Percentiles rank a stretch among this genome's conserved stretches.
These are phyloP conservation scores for Caenorhabditis virilis DNA, from an alignment of 2,888 invertebrate genomes.

Conservation along the genomic window DNA sequence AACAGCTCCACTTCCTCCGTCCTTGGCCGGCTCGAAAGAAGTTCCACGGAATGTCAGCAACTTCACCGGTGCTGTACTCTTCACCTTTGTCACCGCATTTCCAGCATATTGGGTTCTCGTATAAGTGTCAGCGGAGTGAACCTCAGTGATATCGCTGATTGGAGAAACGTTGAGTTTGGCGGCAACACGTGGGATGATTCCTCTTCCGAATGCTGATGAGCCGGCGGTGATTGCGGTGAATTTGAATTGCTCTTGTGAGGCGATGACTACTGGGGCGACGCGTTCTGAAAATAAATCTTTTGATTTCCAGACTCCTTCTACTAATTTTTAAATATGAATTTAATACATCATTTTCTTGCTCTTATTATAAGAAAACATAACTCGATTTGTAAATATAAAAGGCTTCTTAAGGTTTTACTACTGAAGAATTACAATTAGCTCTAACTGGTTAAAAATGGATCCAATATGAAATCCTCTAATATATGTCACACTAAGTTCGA, in stretches of 20 bases:
- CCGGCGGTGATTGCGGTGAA: constrained; percentile 93
- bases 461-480: too few species aligned
- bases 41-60: constrained; percentile 86
- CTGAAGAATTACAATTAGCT: too few species aligned
- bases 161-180: constrained; percentile 95
- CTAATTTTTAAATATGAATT: too few species aligned
- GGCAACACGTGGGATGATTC: constrained; percentile 79
- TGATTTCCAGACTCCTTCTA: too few species aligned
- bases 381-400: too few species aligned
- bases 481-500: too few species aligned
- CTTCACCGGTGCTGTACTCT: constrained; percentile 85
- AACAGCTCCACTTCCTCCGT: constrained; percentile 81
- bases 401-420: too few species aligned
- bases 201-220: constrained; percentile 90
- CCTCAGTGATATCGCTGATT: constrained; percentile 87
- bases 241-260: constrained; percentile 88
- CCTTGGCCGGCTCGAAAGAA: constrained; percentile 81
- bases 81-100: constrained; percentile 91
- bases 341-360: too few species aligned
- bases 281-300: constrained; percentile 80
- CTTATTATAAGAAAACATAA: too few species aligned
- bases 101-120: constrained; percentile 95
- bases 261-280: constrained; percentile 84
- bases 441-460: too few species aligned
- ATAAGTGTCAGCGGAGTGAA: constrained; percentile 90